Conservation (phyloP, 2,797 vertebrate species). For the Sandelia bainsii region DNA sequence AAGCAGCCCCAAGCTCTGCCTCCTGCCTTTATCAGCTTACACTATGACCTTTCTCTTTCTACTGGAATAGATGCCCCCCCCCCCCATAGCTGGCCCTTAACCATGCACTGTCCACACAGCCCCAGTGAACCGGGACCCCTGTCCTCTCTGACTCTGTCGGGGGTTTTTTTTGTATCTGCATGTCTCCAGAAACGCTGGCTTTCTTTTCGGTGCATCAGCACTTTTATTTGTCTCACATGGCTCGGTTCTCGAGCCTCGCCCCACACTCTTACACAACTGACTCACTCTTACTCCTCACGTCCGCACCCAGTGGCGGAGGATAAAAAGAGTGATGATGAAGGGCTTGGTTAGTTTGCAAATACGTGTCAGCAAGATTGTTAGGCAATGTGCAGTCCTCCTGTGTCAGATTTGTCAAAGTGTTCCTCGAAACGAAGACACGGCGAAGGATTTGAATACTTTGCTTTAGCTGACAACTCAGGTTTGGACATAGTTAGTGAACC, state of each 20-base stretch:
- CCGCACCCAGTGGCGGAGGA: constrained; percentile 54
- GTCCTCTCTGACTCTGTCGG: constrained; percentile 61
- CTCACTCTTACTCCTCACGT: constrained; percentile 72
- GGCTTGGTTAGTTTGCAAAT: constrained; percentile 45
- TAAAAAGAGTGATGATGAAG: constrained; percentile 30
- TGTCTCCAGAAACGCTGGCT: constrained; percentile 66
- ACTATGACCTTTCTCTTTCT: constrained; percentile 88
- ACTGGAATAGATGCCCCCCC: constrained; percentile 77
- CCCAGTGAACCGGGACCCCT: constrained; percentile 31
- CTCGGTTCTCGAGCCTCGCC: constrained; percentile 71
- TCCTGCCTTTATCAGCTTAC: constrained; percentile 85
- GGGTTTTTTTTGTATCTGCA: constrained; percentile 47
- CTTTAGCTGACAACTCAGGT: constrained; percentile 50
- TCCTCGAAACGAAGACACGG: constrained; percentile 28
- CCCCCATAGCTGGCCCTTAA: constrained; percentile 48
- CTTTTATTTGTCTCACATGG: constrained; percentile 74
- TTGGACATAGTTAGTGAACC: constrained; percentile 61
- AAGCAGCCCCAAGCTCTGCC: constrained; percentile 78
- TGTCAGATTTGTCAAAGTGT: constrained; percentile 42
- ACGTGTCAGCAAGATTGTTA: constrained; percentile 40
- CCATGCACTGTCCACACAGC: constrained; percentile 56
- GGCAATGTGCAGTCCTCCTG: constrained; percentile 16
- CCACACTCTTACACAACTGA: constrained; percentile 71
- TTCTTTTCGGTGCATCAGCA: constrained; percentile 77
- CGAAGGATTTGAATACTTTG: constrained; percentile 30